phyloP scores from a whole-genome alignment of 2,888 invertebrate genomes.

The Eupithecia pulchellata region DNA sequence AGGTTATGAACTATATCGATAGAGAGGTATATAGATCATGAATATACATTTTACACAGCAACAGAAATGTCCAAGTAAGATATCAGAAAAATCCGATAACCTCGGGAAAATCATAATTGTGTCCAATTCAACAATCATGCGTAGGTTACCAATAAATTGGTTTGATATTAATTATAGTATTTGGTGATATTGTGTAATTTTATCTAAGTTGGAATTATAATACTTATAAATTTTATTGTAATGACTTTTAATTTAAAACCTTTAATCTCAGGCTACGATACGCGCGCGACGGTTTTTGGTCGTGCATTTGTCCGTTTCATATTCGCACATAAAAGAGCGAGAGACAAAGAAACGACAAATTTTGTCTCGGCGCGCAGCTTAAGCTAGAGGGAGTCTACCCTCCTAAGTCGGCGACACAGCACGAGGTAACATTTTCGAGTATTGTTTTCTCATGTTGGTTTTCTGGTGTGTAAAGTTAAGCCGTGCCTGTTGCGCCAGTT shows the following conservation, averaged over 20 bases:
- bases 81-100: not conserved
- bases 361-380: too few species aligned
- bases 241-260: constrained; percentile 10
- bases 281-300: too few species aligned
- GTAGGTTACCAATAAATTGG: too few species aligned
- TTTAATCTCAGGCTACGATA: too few species aligned
- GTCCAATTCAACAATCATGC: not conserved
- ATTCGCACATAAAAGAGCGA: too few species aligned
- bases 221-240: constrained; percentile 21
- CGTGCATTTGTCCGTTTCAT: too few species aligned
- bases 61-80: not conserved
- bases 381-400: too few species aligned
- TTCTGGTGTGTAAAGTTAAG: too few species aligned
- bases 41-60: not conserved
- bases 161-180: constrained; percentile 17
- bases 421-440: too few species aligned
- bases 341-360: too few species aligned
- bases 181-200: constrained; percentile 24
- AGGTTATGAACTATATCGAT: not conserved
- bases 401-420: not conserved
- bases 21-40: not conserved
- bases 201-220: constrained; percentile 30
- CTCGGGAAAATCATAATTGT: not conserved
- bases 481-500: too few species aligned
- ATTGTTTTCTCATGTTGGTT: not conserved